phyloP scores from a whole-genome alignment of 2,797 vertebrate genomes.

The Tapirus indicus region DNA sequence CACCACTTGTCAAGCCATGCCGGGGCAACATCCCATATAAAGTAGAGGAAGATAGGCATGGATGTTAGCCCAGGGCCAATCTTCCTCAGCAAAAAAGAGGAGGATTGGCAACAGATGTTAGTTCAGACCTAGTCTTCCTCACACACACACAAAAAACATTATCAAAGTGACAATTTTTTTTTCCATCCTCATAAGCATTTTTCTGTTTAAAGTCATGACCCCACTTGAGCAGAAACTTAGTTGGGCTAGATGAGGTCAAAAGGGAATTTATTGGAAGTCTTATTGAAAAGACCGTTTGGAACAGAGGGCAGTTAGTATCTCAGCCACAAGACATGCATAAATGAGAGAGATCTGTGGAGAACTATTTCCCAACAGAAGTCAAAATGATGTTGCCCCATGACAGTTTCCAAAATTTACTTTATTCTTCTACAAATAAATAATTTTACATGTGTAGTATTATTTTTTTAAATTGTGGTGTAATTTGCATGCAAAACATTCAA shows the following conservation, averaged over 20 bases:
- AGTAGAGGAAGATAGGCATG: too few relatives aligned
- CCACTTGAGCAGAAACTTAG: background rate
- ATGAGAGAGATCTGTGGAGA: background rate
- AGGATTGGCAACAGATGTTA: too few relatives aligned
- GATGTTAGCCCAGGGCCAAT: too few relatives aligned
- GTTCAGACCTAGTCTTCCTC: too few relatives aligned
- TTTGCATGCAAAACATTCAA: background rate
- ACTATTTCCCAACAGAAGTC: background rate
- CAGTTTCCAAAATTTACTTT: background rate
- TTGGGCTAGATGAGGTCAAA: background rate
- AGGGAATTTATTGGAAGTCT: background rate
- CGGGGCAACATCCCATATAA: too few relatives aligned
- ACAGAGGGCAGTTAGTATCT: background rate
- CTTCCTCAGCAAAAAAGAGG: too few relatives aligned
- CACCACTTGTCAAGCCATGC: too few relatives aligned
- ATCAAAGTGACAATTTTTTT: background rate
- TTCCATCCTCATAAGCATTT: background rate
- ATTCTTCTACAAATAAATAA: background rate
- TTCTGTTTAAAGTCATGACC: conserved; percentile 35
- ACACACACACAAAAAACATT: background rate
- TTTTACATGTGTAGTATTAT: background rate
- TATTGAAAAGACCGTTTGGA: background rate
- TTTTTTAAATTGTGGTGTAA: background rate
- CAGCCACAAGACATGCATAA: background rate
- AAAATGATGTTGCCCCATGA: background rate